Base-by-base conservation (phyloP, 2,113 vertebrate genomes). In the Lates calcarifer region DNA sequence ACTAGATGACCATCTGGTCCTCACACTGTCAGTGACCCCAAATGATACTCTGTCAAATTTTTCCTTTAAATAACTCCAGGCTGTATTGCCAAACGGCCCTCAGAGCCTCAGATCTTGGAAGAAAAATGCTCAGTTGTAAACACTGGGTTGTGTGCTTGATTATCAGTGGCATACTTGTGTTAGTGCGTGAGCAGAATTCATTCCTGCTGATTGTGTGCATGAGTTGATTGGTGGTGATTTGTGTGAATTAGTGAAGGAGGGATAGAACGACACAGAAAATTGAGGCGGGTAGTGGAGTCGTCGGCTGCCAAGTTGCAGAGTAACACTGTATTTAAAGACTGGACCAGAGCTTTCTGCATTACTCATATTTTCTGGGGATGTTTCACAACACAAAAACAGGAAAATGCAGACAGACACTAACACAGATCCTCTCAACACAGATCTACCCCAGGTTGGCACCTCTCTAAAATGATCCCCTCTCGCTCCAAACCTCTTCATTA, bases 1-100 rank as follows among this genome's bases (percentile, higher is more conserved):
- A 72, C 69, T 43, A 58, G 73, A 75, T 64, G 81, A 86, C 77
- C 78, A 86, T 86, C 83, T 88, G 82, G 80, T 29, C 65, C 39
- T 65, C 47, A 9, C 37, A 2, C 71, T 82, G 70, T 77, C 75
- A 41, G 3, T 45, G 79, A 86, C 86, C 87, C 72, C 67, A 20
- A 60, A 76, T 79, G 63, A 74, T 73, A 56, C 33, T 15, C 74
- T 65, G 81, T 79, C 43, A 47, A 61, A 35, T 45, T 37, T 35
- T 76, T 43, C 43, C 67, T 74, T 77, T 69, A 83, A 89, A 87
- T 82, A 82, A 70, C 77, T 64, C n/a, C 39, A 13, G 31, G 35
- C 47, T 72, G 62, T 66, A 39, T 37, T 45, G 51, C 60, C 65
- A 66, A 26, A 60, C 29, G 41, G 13, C 61, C 79, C 31, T 51